phyloP scores from a whole-genome alignment of 2,888 invertebrate species.

The Leptinotarsa juncta region DNA sequence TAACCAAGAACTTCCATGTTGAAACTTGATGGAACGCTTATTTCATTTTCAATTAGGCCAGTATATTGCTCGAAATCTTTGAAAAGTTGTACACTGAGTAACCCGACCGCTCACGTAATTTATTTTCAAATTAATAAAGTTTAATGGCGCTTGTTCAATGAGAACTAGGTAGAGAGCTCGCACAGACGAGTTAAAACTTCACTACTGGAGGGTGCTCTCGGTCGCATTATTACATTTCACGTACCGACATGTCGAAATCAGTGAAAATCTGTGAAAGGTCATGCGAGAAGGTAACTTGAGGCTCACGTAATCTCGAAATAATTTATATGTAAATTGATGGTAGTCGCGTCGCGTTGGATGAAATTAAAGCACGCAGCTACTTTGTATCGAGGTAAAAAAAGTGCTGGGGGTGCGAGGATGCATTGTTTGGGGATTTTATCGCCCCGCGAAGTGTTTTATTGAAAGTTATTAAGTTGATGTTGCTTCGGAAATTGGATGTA shows the following conservation, averaged over 20 bases:
- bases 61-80: not conserved
- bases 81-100: not conserved
- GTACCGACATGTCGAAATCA: not conserved
- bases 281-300: slow-evolving; percentile 16
- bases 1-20: too few relatives aligned
- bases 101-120: not conserved
- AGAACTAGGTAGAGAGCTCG: not conserved
- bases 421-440: slow-evolving; percentile 9
- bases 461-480: slow-evolving; percentile 10
- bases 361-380: slow-evolving; percentile 25
- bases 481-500: slow-evolving; percentile 3
- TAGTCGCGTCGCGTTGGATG: slow-evolving; percentile 20
- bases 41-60: not conserved
- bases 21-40: too few relatives aligned
- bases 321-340: slow-evolving; percentile 32
- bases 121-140: not conserved
- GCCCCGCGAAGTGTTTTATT: slow-evolving; percentile 13
- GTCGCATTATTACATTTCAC: not conserved
- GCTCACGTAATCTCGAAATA: slow-evolving; percentile 24
- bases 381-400: slow-evolving; percentile 1
- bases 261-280: slow-evolving; percentile 3
- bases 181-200: not conserved
- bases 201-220: not conserved
- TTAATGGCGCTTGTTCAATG: not conserved
- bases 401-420: slow-evolving; percentile 4